Percentiles rank a stretch among this genome's conserved stretches.
phyloP scores from a whole-genome alignment of 2,113 vertebrate genomes.

The Centrocercus urophasianus region DNA sequence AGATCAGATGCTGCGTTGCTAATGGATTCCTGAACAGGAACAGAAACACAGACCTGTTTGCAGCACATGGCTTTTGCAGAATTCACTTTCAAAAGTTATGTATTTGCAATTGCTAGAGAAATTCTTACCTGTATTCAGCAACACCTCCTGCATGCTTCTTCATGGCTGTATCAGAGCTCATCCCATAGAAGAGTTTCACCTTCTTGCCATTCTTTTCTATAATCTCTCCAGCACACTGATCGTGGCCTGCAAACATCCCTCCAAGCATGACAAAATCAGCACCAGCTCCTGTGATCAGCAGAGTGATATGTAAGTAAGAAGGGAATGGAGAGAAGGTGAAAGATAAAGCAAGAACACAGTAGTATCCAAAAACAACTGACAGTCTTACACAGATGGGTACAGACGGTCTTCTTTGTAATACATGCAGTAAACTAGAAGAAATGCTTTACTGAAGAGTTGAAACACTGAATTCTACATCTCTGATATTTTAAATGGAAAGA shows the following conservation, averaged over 20 bases:
- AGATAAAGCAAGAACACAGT: not conserved
- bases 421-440: not conserved
- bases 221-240: constrained; percentile 92
- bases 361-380: not conserved
- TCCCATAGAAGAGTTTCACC: constrained; percentile 96
- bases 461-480: not conserved
- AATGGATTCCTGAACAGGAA: not conserved
- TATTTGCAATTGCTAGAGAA: not conserved
- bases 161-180: constrained; percentile 99
- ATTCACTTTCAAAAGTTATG: not conserved
- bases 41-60: not conserved
- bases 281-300: constrained; percentile 85
- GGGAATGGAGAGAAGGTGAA: not conserved
- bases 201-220: constrained; percentile 95
- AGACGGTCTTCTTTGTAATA: not conserved
- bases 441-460: not conserved
- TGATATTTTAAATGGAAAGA: not conserved
- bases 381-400: not conserved
- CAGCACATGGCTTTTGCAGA: not conserved
- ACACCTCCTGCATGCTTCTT: constrained; percentile 94
- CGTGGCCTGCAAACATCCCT: constrained; percentile 98
- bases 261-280: constrained; percentile 99
- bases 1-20: not conserved
- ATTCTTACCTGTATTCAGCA: constrained; percentile 92
- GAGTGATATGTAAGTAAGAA: not conserved